Evolutionary conservation across 2,797 vertebrate genomes (phyloP).

Genomic region (Halcyon smyrnensis): DNA sequence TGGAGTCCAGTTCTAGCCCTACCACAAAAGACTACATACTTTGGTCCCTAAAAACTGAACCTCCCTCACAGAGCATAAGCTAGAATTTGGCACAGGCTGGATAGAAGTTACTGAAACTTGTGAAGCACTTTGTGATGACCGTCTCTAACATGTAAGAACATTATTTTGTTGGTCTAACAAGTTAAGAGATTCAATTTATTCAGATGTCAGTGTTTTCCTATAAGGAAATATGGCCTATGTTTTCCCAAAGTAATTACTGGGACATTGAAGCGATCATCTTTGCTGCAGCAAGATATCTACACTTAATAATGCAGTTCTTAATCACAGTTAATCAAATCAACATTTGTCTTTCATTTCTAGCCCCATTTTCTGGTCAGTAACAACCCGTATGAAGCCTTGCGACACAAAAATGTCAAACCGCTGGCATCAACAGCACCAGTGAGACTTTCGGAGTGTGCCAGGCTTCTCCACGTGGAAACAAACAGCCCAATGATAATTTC

Average conservation of each 20-base stretch:
- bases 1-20: neutral
- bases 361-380: neutral
- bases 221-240: neutral
- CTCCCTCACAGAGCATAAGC: neutral
- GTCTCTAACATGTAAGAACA: neutral
- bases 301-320: neutral
- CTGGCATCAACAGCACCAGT: neutral
- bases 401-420: neutral
- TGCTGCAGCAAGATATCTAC: neutral
- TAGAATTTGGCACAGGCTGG: neutral
- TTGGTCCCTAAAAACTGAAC: neutral
- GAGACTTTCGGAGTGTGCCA: neutral
- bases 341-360: neutral
- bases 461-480: neutral
- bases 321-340: neutral
- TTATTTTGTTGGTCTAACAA: neutral
- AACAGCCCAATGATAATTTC: neutral
- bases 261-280: neutral
- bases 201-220: neutral
- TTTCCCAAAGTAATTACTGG: neutral
- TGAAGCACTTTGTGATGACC: neutral
- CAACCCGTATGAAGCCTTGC: neutral
- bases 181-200: neutral
- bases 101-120: neutral
- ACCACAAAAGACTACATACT: accelerated